Conservation (phyloP, 2,113 vertebrate species). For the Zapornia atra region DNA sequence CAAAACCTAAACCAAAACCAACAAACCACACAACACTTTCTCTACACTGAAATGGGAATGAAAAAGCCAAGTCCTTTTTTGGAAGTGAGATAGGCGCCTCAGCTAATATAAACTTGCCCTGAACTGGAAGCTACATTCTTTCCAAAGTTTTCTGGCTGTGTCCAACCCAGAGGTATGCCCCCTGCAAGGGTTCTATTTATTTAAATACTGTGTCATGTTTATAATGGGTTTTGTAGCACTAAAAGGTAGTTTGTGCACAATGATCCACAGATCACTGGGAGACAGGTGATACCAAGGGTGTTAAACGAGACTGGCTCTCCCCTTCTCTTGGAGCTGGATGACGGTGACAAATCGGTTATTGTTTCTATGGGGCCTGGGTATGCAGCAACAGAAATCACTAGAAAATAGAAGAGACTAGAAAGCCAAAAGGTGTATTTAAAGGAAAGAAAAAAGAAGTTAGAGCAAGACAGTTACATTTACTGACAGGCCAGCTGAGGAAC, state of each 20-base stretch:
- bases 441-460: neutral
- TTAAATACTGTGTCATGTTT: neutral
- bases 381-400: neutral
- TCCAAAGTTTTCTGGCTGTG: neutral
- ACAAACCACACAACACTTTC: neutral
- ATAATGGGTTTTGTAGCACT: neutral
- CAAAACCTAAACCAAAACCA: neutral
- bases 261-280: too few relatives aligned
- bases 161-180: neutral
- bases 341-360: neutral
- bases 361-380: neutral
- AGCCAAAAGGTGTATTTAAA: neutral
- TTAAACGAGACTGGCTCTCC: neutral
- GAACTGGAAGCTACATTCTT: neutral
- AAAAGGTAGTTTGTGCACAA: neutral
- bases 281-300: neutral
- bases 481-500: neutral
- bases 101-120: neutral
- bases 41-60: neutral
- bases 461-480: neutral
- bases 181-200: accelerated
- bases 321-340: neutral
- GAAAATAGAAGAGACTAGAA: neutral
- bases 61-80: constrained; percentile 13
- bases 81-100: neutral